Evolutionary conservation across 2,888 invertebrate species (phyloP).

Genomic region (Scelioninae gen. 2): DNA sequence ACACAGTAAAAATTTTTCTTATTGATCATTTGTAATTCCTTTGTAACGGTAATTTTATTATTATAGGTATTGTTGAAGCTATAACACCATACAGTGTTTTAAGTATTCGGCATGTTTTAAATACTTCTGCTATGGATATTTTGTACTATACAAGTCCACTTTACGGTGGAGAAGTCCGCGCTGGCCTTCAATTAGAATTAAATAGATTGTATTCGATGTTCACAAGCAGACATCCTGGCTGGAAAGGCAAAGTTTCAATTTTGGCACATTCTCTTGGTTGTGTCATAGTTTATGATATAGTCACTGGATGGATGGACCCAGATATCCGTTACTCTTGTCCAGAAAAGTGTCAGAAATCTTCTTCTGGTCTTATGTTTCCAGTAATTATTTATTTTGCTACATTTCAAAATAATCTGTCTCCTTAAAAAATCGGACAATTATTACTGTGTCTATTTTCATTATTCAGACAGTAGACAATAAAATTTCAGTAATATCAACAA

Average conservation of each 20-base stretch:
- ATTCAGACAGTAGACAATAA: no score
- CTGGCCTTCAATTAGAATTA: slow-evolving; percentile 79
- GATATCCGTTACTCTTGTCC: slow-evolving; percentile 70
- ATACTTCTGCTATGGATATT: slow-evolving; percentile 84
- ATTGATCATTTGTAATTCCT: no score
- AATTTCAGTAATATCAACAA: no score
- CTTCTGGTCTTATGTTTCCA: slow-evolving; percentile 72
- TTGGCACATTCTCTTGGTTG: slow-evolving; percentile 83
- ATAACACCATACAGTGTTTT: slow-evolving; percentile 82
- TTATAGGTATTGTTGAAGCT: slow-evolving; percentile 79
- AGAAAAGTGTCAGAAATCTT: slow-evolving; percentile 65
- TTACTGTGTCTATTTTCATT: no score
- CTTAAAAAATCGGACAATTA: no score
- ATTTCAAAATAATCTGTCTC: no score
- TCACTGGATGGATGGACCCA: slow-evolving; percentile 77
- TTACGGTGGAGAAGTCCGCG: slow-evolving; percentile 81
- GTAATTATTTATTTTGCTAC: slow-evolving; percentile 65
- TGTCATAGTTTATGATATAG: slow-evolving; percentile 83
- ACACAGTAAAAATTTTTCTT: no score
- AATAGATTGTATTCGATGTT: slow-evolving; percentile 81
- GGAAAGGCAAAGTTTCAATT: slow-evolving; percentile 81
- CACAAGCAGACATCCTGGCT: slow-evolving; percentile 80
- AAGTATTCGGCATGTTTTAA: slow-evolving; percentile 79
- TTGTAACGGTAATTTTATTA: no score
- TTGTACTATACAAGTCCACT: slow-evolving; percentile 84